phyloP scores from a whole-genome alignment of 2,113 vertebrate species.

The Pelobates fuscus region DNA sequence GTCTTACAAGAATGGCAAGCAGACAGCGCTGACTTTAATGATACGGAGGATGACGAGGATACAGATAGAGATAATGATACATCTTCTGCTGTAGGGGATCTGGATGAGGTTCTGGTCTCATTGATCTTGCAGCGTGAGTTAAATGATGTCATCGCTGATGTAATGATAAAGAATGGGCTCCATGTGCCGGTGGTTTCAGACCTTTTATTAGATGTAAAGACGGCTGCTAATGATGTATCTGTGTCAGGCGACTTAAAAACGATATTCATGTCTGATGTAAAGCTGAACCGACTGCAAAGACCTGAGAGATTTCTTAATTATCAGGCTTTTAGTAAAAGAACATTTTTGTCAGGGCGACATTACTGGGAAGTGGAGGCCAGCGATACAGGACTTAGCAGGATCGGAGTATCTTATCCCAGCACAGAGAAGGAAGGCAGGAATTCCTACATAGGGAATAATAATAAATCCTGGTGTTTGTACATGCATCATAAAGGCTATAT shows the following conservation, averaged over 20 bases:
- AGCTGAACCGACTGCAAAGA: background rate
- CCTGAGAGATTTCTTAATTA: background rate
- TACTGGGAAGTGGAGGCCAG: conserved; percentile 3
- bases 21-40: background rate
- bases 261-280: background rate
- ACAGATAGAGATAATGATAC: background rate
- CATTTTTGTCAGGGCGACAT: background rate
- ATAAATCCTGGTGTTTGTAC: background rate
- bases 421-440: too few species aligned
- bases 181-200: background rate
- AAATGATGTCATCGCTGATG: background rate
- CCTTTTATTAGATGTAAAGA: conserved; percentile 24
- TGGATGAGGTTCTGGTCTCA: conserved; percentile 26
- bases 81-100: background rate
- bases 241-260: conserved; percentile 21
- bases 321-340: too few species aligned
- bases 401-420: background rate
- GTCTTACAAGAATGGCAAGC: conserved; percentile 6
- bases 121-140: background rate
- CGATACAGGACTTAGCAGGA: background rate
- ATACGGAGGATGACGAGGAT: background rate
- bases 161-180: background rate
- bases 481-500: too few species aligned
- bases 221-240: conserved; percentile 1
- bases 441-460: background rate